Conservation (phyloP, 2,113 vertebrate genomes). For the Erythrolamprus reginae region DNA sequence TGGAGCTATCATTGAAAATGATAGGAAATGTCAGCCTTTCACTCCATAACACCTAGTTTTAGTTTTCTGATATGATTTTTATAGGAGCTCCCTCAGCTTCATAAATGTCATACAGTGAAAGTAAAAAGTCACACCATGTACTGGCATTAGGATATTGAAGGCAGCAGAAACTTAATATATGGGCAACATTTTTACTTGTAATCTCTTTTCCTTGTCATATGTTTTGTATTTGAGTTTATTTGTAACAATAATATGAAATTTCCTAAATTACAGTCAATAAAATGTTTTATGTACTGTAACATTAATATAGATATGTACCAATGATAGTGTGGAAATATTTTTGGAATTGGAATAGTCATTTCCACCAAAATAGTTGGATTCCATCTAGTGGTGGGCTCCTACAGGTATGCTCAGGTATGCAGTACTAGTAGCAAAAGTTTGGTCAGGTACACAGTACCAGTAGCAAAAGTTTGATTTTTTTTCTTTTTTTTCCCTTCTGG, state of each 20-base stretch:
- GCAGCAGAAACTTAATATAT: not conserved
- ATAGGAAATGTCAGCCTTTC: not conserved
- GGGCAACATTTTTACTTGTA: not conserved
- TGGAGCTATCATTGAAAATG: not conserved
- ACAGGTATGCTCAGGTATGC: no score
- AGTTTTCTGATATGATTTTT: not conserved
- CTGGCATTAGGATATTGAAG: not conserved
- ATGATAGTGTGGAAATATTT: not conserved
- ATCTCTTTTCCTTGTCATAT: not conserved
- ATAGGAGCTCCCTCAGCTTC: not conserved
- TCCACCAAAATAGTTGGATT: not conserved
- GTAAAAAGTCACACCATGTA: not conserved
- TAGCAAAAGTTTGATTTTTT: no score
- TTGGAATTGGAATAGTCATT: not conserved
- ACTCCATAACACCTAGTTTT: not conserved
- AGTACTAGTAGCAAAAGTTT: no score
- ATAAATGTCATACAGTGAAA: not conserved
- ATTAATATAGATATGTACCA: not conserved
- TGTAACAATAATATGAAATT: not conserved
- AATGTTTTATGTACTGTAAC: not conserved
- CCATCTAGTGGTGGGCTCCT: no score
- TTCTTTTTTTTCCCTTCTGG: no score
- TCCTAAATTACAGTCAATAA: not conserved
- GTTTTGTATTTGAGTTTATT: not conserved
- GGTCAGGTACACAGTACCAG: no score